phyloP scores from a whole-genome alignment of 2,888 invertebrate species.

The Metellina segmentata region DNA sequence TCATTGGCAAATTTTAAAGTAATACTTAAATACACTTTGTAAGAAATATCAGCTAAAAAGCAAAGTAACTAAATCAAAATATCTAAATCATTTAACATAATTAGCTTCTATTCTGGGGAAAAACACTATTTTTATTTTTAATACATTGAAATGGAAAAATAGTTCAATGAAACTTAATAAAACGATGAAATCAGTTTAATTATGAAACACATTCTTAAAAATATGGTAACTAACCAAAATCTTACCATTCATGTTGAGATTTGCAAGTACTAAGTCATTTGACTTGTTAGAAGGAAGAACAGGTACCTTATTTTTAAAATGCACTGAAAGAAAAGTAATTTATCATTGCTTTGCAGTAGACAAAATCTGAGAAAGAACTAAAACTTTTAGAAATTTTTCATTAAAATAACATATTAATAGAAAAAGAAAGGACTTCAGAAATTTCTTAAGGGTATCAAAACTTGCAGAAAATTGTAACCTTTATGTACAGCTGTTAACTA shows the following conservation, averaged over 20 bases:
- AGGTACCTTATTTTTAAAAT: not conserved
- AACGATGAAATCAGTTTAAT: not conserved
- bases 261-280: constrained; percentile 25
- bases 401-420: too few relatives aligned
- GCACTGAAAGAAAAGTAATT: not conserved
- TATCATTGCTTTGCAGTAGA: not conserved
- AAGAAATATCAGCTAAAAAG: not conserved
- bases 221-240: not conserved
- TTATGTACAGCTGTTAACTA: too few relatives aligned
- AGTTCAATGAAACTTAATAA: not conserved
- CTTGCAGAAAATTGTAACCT: too few relatives aligned
- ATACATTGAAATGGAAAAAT: not conserved
- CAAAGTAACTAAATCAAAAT: not conserved
- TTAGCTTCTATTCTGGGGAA: not conserved
- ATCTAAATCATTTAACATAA: not conserved
- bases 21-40: too few relatives aligned
- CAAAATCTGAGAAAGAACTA: too few relatives aligned
- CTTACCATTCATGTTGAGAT: constrained; percentile 43
- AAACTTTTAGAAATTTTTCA: too few relatives aligned
- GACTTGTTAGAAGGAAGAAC: not conserved
- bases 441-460: too few relatives aligned
- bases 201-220: not conserved
- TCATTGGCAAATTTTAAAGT: too few relatives aligned
- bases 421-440: too few relatives aligned
- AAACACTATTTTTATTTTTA: not conserved